These are phyloP conservation scores for Plusia festucae DNA, from an alignment of 2,888 invertebrate species.

Conservation along the genomic window DNA sequence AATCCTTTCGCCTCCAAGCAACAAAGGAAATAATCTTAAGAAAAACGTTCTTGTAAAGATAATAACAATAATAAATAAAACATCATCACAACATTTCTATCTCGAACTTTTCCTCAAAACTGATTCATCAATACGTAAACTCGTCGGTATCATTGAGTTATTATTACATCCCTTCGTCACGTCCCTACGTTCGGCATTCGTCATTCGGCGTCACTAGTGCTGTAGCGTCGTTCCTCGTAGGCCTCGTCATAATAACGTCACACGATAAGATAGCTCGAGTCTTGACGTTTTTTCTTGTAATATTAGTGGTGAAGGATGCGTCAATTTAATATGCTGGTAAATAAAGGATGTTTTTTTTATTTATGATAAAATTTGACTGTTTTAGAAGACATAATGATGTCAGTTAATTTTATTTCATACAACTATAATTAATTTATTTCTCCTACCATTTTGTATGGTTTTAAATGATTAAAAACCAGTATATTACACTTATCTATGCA, in stretches of 20 bases:
- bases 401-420: too few species aligned
- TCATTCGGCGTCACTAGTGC: constrained; percentile 27
- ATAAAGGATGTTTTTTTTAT: background rate
- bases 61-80: background rate
- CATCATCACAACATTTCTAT: background rate
- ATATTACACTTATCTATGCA: background rate
- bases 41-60: too few species aligned
- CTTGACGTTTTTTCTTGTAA: background rate
- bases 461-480: background rate
- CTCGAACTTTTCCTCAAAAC: constrained; percentile 21
- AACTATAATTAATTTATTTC: too few species aligned
- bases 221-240: background rate
- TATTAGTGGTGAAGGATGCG: background rate
- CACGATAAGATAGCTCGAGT: constrained; percentile 21
- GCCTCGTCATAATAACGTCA: constrained; percentile 27
- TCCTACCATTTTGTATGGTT: background rate
- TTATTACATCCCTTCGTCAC: constrained; percentile 33
- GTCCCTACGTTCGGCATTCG: constrained; percentile 16
- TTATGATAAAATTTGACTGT: too few species aligned
- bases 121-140: constrained; percentile 28
- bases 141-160: constrained; percentile 9
- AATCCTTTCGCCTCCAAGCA: too few species aligned
- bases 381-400: too few species aligned
- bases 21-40: too few species aligned
- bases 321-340: too few species aligned